A percentile compares a stretch with the other conserved stretches of the same genome.
These are phyloP conservation scores for Drosophila meridionalis DNA, from an alignment of 2,888 invertebrate genomes.

Conservation along the genomic window DNA sequence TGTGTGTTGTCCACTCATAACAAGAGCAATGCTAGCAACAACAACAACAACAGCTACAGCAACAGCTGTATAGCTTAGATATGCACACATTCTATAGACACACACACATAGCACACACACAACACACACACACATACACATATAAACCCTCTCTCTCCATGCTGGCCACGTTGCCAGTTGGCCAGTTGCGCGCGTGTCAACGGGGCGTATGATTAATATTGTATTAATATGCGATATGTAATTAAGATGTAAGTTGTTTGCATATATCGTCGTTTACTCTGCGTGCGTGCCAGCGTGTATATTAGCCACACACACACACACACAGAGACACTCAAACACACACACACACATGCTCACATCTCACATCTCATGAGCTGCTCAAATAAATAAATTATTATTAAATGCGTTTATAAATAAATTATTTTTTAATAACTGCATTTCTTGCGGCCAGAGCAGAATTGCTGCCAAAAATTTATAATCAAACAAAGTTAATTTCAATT, in stretches of 20 bases:
- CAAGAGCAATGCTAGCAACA: conserved; percentile 47
- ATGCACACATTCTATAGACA: conserved; percentile 59
- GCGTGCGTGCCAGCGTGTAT: conserved; percentile 5
- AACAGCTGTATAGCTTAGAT: conserved; percentile 59
- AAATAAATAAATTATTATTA: conserved; percentile 32
- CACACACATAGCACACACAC: conserved; percentile 22
- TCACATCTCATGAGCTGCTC: not conserved
- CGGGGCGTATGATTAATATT: conserved; percentile 81
- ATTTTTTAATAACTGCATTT: conserved; percentile 23
- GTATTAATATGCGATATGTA: conserved; percentile 82
- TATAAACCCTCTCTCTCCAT: conserved; percentile 1
- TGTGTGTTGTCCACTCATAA: conserved; percentile 65
- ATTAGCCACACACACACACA: conserved; percentile 5
- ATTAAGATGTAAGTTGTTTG: conserved; percentile 78
- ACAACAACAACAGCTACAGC: conserved; percentile 23
- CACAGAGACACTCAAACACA: not conserved
- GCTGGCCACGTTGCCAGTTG: conserved; percentile 52
- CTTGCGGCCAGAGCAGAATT: not conserved
- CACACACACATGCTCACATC: not conserved
- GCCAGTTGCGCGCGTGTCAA: conserved; percentile 65
- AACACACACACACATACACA: conserved; percentile 7
- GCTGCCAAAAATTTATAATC: conserved; percentile 2
- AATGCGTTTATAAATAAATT: conserved; percentile 31
- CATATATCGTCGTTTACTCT: conserved; percentile 48
- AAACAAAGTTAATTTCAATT: not conserved